Conservation (phyloP, 1,140 invertebrate species). For the Drosophila mayri region DNA sequence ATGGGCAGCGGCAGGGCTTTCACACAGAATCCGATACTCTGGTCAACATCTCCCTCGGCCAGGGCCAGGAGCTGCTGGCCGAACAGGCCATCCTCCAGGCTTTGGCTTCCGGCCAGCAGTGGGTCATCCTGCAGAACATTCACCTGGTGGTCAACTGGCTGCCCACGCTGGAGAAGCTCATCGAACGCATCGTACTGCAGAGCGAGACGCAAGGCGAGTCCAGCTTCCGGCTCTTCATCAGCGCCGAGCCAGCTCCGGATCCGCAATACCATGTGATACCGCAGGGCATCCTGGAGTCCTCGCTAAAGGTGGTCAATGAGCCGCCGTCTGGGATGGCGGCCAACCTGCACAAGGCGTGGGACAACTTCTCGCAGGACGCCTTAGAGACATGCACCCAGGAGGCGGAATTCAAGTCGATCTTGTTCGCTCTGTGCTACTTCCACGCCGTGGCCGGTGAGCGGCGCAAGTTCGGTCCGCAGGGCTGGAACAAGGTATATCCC, state of each 20-base stretch:
- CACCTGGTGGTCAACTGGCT: constrained; percentile 97
- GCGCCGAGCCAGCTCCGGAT: constrained; percentile 87
- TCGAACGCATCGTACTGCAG: constrained; percentile 87
- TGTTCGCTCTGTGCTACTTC: constrained; percentile 98
- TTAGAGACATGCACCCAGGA: constrained; percentile 97
- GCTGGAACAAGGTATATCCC: constrained; percentile 96
- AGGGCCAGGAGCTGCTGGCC: constrained; percentile 96
- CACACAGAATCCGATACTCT: constrained; percentile 93
- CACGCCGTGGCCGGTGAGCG: constrained; percentile 97
- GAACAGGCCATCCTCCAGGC: constrained; percentile 93
- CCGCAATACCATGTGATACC: constrained; percentile 87
- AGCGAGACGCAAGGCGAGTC: constrained; percentile 84
- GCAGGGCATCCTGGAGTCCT: constrained; percentile 95
- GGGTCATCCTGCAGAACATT: constrained; percentile 97
- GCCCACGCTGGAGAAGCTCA: constrained; percentile 94
- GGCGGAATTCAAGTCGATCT: constrained; percentile 96
- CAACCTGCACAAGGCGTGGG: constrained; percentile 96
- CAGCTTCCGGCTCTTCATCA: constrained; percentile 89
- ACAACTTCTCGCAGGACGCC: constrained; percentile 97
- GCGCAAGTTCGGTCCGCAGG: constrained; percentile 97
- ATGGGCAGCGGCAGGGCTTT: constrained; percentile 92
- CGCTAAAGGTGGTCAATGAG: constrained; percentile 98
- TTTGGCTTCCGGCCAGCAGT: constrained; percentile 93
- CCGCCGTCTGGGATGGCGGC: constrained; percentile 97
- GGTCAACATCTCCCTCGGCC: constrained; percentile 96